These are phyloP conservation scores for Sinelater perroti DNA, from an alignment of 2,888 invertebrate species.

Conservation along the genomic window DNA sequence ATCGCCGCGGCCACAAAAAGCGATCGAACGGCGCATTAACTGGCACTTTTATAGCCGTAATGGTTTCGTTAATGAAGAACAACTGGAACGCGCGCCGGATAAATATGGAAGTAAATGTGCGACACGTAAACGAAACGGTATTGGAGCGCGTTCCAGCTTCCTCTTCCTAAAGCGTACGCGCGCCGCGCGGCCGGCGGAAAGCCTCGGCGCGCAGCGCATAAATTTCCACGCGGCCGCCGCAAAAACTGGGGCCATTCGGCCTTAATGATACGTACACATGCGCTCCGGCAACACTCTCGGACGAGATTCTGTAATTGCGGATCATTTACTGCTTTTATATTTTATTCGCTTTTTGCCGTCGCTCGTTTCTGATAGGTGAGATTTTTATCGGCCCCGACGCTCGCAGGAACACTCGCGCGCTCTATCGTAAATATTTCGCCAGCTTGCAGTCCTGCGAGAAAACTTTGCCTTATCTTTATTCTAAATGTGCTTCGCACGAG, in stretches of 20 bases:
- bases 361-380: neutral
- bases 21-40: constrained; percentile 9
- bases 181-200: constrained; percentile 7
- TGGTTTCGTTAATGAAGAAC: constrained; percentile 27
- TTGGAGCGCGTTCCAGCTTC: constrained; percentile 14
- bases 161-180: constrained; percentile 27
- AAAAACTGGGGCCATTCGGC: constrained; percentile 17
- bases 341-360: constrained; percentile 10
- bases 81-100: constrained; percentile 16
- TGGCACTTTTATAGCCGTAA: constrained; percentile 21
- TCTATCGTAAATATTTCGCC: too few species aligned
- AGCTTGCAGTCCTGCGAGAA: too few species aligned
- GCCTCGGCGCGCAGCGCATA: constrained; percentile 11
- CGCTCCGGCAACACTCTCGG: constrained; percentile 17
- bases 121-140: constrained; percentile 22
- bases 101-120: constrained; percentile 22
- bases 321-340: constrained; percentile 15
- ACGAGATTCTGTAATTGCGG: constrained; percentile 17
- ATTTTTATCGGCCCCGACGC: too few species aligned
- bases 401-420: too few species aligned
- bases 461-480: too few species aligned
- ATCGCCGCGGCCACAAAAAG: constrained; percentile 16
- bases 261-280: constrained; percentile 17
- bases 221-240: constrained; percentile 17
- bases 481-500: too few species aligned